A percentile compares a stretch with the other conserved stretches of the same genome.
These are phyloP conservation scores for Gonatopus flavifemur DNA, from an alignment of 1,140 invertebrate species.

Conservation along the genomic window DNA sequence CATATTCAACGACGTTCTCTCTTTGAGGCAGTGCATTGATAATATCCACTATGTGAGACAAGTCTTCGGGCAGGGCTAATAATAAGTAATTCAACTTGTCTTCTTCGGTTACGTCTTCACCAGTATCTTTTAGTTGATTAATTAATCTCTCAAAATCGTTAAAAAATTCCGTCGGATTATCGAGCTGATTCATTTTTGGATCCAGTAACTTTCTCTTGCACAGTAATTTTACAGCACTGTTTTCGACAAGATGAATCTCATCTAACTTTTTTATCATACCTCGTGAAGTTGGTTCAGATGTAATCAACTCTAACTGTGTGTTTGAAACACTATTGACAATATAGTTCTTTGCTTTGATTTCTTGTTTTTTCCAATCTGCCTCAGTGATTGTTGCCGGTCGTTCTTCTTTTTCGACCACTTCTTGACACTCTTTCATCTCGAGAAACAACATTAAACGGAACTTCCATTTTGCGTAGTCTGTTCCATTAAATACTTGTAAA, in stretches of 20 bases:
- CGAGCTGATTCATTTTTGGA: slow-evolving; percentile 24
- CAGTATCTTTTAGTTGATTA: slow-evolving; percentile 40
- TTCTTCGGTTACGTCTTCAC: slow-evolving; percentile 34
- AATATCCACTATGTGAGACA: slow-evolving; percentile 17
- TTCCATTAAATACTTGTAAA: too few relatives aligned
- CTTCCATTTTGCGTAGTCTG: too few relatives aligned
- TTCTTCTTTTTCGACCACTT: background rate
- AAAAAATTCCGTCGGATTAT: slow-evolving; percentile 37
- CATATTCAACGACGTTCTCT: slow-evolving; percentile 48
- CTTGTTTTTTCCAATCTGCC: slow-evolving; percentile 4
- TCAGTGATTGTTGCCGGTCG: background rate
- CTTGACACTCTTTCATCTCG: too few relatives aligned
- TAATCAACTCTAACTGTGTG: slow-evolving; percentile 19
- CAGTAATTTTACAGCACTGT: slow-evolving; percentile 22
- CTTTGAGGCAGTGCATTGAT: slow-evolving; percentile 34
- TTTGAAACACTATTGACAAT: slow-evolving; percentile 21
- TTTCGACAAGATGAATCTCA: slow-evolving; percentile 16
- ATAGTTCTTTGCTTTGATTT: slow-evolving; percentile 20
- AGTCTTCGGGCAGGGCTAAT: slow-evolving; percentile 23
- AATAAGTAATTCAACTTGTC: slow-evolving; percentile 46
- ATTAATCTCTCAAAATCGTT: slow-evolving; percentile 42
- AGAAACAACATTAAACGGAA: too few relatives aligned
- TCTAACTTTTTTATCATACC: slow-evolving; percentile 19
- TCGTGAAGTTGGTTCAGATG: background rate
- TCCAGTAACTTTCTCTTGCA: slow-evolving; percentile 19